A percentile compares a stretch with the other conserved stretches of the same genome.
Evolutionary conservation across 2,888 invertebrate species (phyloP).

Genomic region (Trachelus iudaicus): DNA sequence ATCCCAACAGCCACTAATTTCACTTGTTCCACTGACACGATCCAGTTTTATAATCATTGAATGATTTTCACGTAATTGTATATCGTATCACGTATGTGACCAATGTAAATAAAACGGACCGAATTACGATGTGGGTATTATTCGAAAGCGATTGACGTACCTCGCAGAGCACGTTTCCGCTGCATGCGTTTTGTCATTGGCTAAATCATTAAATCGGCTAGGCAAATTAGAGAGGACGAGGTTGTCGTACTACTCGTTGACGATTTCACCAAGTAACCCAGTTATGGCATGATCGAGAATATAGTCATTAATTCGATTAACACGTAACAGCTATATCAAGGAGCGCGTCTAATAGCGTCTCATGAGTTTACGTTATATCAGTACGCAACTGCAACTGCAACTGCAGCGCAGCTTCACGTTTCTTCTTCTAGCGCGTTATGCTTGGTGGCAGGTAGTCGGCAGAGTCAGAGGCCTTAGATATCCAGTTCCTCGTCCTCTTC

Average conservation of each 20-base stretch:
- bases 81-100: not conserved
- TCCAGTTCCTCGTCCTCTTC: slow-evolving; percentile 43
- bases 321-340: slow-evolving; percentile 43
- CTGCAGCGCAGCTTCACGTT: not conserved
- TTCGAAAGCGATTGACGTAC: not conserved
- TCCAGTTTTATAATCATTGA: not conserved
- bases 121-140: not conserved
- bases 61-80: slow-evolving; percentile 1
- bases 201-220: not conserved
- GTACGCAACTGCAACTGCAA: not conserved
- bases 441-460: slow-evolving; percentile 56
- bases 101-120: not conserved
- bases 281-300: slow-evolving; percentile 40
- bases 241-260: not conserved
- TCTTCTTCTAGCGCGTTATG: slow-evolving; percentile 59
- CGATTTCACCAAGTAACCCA: slow-evolving; percentile 45
- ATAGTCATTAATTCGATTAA: slow-evolving; percentile 34
- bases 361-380: not conserved
- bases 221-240: not conserved
- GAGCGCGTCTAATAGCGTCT: not conserved
- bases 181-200: not conserved
- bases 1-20: not conserved
- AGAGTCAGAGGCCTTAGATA: slow-evolving; percentile 42
- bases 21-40: slow-evolving; percentile 27
- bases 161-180: not conserved